phyloP scores from a whole-genome alignment of 1,140 invertebrate species.

The Drosophila setifemur region DNA sequence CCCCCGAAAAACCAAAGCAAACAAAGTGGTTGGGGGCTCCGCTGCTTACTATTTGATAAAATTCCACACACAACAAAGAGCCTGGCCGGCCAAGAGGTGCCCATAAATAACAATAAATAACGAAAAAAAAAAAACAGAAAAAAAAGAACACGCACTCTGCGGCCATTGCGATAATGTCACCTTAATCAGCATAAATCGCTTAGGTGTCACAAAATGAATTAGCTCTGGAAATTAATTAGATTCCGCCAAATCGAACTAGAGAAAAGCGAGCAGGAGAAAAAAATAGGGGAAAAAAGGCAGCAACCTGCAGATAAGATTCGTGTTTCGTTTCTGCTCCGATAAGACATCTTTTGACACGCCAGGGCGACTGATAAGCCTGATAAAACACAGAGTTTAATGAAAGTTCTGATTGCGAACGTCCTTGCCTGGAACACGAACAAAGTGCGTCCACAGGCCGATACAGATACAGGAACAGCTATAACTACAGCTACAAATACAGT shows the following conservation, averaged over 20 bases:
- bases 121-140: constrained; percentile 5
- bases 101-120: constrained; percentile 72
- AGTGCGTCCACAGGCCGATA: background rate
- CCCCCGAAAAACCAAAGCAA: constrained; percentile 26
- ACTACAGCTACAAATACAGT: background rate
- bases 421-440: constrained; percentile 15
- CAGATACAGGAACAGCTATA: background rate
- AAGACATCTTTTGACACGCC: constrained; percentile 67
- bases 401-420: constrained; percentile 66
- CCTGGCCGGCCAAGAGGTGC: background rate
- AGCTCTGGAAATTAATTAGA: constrained; percentile 75
- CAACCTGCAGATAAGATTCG: constrained; percentile 48
- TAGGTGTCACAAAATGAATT: constrained; percentile 73
- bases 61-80: constrained; percentile 4
- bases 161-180: constrained; percentile 56
- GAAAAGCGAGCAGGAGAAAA: background rate
- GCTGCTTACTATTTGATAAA: too few species aligned
- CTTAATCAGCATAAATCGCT: constrained; percentile 75
- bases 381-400: constrained; percentile 57
- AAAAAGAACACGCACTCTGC: constrained; percentile 28
- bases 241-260: constrained; percentile 25
- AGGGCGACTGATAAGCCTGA: constrained; percentile 54
- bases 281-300: background rate
- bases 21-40: too few species aligned
- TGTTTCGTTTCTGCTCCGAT: constrained; percentile 34